Percentiles rank a stretch among this genome's conserved stretches.
Evolutionary conservation across 1,140 invertebrate genomes (phyloP).

Genomic region (Diorhabda carinulata): DNA sequence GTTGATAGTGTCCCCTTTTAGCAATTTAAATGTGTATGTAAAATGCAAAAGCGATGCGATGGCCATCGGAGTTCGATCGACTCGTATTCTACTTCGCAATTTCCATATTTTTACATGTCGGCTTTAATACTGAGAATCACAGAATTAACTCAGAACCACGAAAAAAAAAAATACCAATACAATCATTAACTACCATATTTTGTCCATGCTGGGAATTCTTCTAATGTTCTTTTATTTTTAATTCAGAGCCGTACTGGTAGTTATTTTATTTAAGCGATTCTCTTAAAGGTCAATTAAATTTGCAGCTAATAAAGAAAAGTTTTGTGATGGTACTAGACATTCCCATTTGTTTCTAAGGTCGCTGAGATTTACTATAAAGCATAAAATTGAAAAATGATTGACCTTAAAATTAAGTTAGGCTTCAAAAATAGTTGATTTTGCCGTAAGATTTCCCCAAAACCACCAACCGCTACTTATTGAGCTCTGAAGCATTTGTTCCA

Average conservation of each 20-base stretch:
- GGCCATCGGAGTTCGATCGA: slow-evolving; percentile 35
- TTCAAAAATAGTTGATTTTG: too few species aligned
- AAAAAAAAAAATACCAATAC: not conserved
- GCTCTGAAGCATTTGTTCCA: too few species aligned
- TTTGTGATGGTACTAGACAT: too few species aligned
- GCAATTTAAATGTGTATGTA: slow-evolving; percentile 48
- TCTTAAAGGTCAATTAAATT: too few species aligned
- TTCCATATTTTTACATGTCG: slow-evolving; percentile 48
- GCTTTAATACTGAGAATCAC: slow-evolving; percentile 38
- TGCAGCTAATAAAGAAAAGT: too few species aligned
- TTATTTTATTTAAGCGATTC: too few species aligned
- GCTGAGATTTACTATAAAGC: too few species aligned
- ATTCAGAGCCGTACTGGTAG: not conserved
- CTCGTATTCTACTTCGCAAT: slow-evolving; percentile 42
- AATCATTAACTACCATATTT: slow-evolving; percentile 3
- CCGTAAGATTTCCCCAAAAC: too few species aligned
- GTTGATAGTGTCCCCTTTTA: slow-evolving; percentile 46
- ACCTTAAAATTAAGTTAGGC: too few species aligned
- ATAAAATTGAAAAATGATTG: too few species aligned
- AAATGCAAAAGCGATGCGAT: slow-evolving; percentile 44
- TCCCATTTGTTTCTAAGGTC: too few species aligned
- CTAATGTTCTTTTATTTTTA: not conserved
- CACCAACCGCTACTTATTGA: too few species aligned
- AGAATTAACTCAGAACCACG: slow-evolving; percentile 22
- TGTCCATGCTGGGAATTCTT: not conserved